A percentile compares a stretch with the other conserved stretches of the same genome.
phyloP scores from a whole-genome alignment of 2,888 invertebrate genomes.

The Notodonta ziczac region DNA sequence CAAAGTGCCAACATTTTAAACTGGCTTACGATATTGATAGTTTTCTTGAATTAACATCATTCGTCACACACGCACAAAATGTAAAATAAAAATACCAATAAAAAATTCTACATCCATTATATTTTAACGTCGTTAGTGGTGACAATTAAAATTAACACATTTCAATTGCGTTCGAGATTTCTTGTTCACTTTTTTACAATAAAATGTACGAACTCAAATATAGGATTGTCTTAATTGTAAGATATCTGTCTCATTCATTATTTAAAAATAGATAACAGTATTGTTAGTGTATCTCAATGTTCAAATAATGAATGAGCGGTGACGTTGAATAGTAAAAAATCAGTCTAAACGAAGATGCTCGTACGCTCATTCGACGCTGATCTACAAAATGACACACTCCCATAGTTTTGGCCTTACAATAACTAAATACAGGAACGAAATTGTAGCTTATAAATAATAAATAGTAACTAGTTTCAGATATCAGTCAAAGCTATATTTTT shows the following conservation, averaged over 20 bases:
- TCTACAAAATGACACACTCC: slow-evolving; percentile 43
- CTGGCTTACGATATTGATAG: too few relatives aligned
- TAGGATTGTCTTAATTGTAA: slow-evolving; percentile 51
- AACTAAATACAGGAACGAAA: slow-evolving; percentile 58
- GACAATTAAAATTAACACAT: slow-evolving; percentile 77
- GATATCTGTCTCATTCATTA: slow-evolving; percentile 38
- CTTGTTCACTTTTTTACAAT: slow-evolving; percentile 60
- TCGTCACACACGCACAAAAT: slow-evolving; percentile 5
- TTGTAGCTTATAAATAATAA: slow-evolving; percentile 47
- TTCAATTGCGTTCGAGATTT: slow-evolving; percentile 56
- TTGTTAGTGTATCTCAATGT: slow-evolving; percentile 21
- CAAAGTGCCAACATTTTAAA: too few relatives aligned
- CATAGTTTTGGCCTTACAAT: slow-evolving; percentile 57
- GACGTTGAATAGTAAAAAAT: slow-evolving; percentile 61
- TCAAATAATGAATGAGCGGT: slow-evolving; percentile 42
- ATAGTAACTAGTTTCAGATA: slow-evolving; percentile 43
- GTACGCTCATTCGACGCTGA: slow-evolving; percentile 57
- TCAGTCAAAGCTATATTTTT: slow-evolving; percentile 46
- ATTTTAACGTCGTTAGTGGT: slow-evolving; percentile 77
- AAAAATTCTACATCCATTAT: slow-evolving; percentile 82
- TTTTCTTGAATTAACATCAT: not conserved
- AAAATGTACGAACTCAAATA: slow-evolving; percentile 61
- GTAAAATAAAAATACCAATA: slow-evolving; percentile 64
- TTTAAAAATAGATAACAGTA: slow-evolving; percentile 20
- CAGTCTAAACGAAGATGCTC: slow-evolving; percentile 72